These are phyloP conservation scores for Diploscapter pachys DNA, from an alignment of 1,140 invertebrate genomes.

Conservation along the genomic window DNA sequence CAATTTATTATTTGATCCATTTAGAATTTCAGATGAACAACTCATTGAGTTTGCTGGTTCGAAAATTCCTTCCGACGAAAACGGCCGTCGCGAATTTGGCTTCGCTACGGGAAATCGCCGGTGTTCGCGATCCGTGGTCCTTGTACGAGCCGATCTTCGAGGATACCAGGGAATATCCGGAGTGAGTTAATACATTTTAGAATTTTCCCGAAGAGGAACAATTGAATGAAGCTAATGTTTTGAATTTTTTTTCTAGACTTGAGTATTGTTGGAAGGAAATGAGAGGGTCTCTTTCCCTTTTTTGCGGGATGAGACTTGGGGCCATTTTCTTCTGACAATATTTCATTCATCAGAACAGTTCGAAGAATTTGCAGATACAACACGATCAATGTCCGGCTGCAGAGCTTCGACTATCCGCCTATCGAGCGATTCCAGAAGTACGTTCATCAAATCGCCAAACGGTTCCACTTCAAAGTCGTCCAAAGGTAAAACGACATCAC, in stretches of 20 bases:
- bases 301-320: neutral
- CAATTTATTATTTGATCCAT: no score
- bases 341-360: neutral
- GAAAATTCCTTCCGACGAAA: no score
- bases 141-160: conserved; percentile 37
- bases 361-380: conserved; percentile 24
- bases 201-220: neutral
- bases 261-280: neutral
- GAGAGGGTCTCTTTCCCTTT: neutral
- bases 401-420: conserved; percentile 46
- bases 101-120: conserved; percentile 30
- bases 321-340: neutral
- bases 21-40: no score
- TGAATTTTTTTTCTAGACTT: neutral
- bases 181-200: conserved; percentile 23
- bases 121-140: conserved; percentile 20
- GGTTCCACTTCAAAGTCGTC: conserved; percentile 49
- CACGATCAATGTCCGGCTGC: conserved; percentile 47
- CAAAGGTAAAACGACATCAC: conserved; percentile 43
- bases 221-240: neutral
- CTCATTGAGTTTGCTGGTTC: no score
- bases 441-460: conserved; percentile 47
- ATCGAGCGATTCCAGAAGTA: conserved; percentile 52
- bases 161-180: conserved; percentile 42
- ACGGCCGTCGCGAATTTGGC: conserved; percentile 3